Evolutionary conservation across 2,797 vertebrate genomes (phyloP), one percentile per base, ranked within the genome.

Genomic region (Epinephelus malabaricus): DNA sequence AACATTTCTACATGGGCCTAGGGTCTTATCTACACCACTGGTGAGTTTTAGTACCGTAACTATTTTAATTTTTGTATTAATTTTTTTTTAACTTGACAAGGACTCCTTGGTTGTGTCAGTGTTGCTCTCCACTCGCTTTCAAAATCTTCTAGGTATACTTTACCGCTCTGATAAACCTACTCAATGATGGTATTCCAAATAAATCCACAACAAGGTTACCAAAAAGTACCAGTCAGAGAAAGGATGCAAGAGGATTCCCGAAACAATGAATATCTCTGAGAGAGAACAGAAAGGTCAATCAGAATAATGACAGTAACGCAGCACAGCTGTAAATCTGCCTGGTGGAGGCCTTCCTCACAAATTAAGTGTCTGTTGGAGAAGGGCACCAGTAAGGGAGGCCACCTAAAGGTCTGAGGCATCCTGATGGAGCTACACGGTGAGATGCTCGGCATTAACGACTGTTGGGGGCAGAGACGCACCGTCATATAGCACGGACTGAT

Each of bases 311-410:
- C 72, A 69, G 56, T 50, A 55, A 69, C 45, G 45, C 13, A 56
- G 40, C 27, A 23, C 15, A 30, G 74, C 62, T 47, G 46, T 80
- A 78, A 75, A 77, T 71, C 63, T 80, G 77, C 30, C 47, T 17
- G 3, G 9, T 45, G 54, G 53, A 80, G 67, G 53, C 49, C 25
- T 34, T 40, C 23, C 49, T 69, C 25, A 17, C 61, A 63, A 14
- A 64, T 67, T 5, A 27, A 43, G 25, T 54, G 45, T 67, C 60
- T 49, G 27, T 4, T 40, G 68, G 50, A 72, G 76, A 62, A 63
- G 46, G 63, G n/a, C 68, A 58, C 5, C 3, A 15, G 34, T 38
- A 10, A 59, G 14, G 15, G 51, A 81, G 49, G 30, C 60, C 34
- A 67, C 23, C 15, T 14, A 38, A 73, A 55, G 55, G 19, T 66